Evolutionary conservation across 2,113 vertebrate genomes (phyloP).

Genomic region (Cheirogaleus medius): DNA sequence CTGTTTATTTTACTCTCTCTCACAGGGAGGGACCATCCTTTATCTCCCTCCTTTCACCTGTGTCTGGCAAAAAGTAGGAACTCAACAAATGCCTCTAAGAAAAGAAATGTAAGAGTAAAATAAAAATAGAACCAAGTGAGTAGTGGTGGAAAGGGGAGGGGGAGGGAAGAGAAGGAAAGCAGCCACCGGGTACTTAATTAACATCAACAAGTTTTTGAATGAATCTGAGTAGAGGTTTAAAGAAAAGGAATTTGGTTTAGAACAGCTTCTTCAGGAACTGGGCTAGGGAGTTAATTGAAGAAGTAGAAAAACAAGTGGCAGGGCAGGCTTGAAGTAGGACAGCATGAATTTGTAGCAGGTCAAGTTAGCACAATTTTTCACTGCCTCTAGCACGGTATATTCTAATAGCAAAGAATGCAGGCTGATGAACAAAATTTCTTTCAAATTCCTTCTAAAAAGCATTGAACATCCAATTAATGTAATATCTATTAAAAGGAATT

Average conservation of each 20-base stretch:
- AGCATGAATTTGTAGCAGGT: background rate
- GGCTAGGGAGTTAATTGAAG: background rate
- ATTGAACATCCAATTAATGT: background rate
- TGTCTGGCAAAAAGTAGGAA: background rate
- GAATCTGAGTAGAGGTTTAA: background rate
- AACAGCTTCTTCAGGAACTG: background rate
- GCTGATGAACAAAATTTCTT: background rate
- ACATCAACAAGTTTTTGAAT: background rate
- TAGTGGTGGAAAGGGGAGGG: background rate
- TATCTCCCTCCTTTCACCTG: background rate
- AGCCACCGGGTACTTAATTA: background rate
- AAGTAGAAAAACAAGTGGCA: background rate
- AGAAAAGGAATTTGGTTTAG: background rate
- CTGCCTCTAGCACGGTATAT: background rate
- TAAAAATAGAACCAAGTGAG: background rate
- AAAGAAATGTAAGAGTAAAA: background rate
- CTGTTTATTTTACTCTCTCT: background rate
- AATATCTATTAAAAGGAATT: constrained; percentile 14
- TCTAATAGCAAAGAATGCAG: constrained; percentile 21
- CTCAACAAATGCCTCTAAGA: background rate
- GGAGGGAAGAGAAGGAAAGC: background rate
- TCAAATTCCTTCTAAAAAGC: constrained; percentile 27
- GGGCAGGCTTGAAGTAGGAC: background rate
- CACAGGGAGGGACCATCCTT: background rate
- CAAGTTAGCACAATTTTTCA: background rate